Conservation (phyloP, 2,888 invertebrate genomes). For the Stegophylla sp. region DNA sequence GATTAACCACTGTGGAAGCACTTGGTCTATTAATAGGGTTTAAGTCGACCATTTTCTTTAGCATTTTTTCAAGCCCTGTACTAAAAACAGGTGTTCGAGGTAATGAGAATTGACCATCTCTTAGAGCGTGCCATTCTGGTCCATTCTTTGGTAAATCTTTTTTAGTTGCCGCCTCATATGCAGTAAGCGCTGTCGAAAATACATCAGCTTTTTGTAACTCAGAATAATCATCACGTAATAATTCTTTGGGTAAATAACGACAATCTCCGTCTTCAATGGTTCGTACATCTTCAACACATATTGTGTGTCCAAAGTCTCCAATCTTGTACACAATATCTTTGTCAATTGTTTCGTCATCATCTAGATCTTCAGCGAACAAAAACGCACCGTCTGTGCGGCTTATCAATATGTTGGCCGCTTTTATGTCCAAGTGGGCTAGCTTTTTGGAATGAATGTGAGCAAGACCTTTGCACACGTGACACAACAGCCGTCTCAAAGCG, state of each 20-base stretch:
- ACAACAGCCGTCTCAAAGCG: slow-evolving; percentile 76
- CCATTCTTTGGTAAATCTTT: slow-evolving; percentile 89
- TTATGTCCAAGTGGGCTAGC: slow-evolving; percentile 91
- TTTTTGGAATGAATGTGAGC: slow-evolving; percentile 88
- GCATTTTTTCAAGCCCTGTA: slow-evolving; percentile 54
- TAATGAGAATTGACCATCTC: slow-evolving; percentile 75
- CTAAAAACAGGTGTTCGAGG: slow-evolving; percentile 71
- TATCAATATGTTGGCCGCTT: slow-evolving; percentile 91
- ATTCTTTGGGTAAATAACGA: slow-evolving; percentile 85
- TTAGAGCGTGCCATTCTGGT: slow-evolving; percentile 81
- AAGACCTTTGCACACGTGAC: slow-evolving; percentile 84
- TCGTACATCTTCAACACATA: slow-evolving; percentile 78
- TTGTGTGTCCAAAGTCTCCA: slow-evolving; percentile 92
- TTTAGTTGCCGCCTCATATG: slow-evolving; percentile 80
- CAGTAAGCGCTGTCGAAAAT: slow-evolving; percentile 82
- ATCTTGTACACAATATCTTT: slow-evolving; percentile 79
- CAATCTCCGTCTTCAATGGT: slow-evolving; percentile 91
- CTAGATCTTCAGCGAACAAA: slow-evolving; percentile 75
- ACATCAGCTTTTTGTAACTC: slow-evolving; percentile 88
- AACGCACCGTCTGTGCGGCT: slow-evolving; percentile 71
- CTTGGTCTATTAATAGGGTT: slow-evolving; percentile 76
- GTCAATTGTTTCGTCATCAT: slow-evolving; percentile 70
- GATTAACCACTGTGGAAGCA: slow-evolving; percentile 45
- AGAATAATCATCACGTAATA: slow-evolving; percentile 80
- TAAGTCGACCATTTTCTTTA: slow-evolving; percentile 80